Conservation (phyloP, 2,888 invertebrate genomes). For the Epinotia nisella region DNA sequence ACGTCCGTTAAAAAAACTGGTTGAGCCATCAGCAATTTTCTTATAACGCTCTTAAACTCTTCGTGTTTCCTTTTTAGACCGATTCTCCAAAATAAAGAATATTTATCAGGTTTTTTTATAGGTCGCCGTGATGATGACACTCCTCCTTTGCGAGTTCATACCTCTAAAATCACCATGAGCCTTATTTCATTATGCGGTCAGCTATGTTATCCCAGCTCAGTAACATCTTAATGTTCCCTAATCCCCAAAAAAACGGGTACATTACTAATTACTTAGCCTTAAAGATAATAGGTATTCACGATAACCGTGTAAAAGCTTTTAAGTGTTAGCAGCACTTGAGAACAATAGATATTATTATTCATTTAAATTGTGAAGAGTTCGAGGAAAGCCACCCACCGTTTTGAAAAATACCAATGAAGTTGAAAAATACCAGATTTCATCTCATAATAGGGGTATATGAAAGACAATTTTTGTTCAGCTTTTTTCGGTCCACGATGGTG, state of each 20-base stretch:
- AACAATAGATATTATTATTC: background rate
- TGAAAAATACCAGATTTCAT: background rate
- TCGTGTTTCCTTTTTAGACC: background rate
- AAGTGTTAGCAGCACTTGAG: constrained; percentile 23
- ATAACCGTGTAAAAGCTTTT: constrained; percentile 39
- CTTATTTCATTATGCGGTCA: background rate
- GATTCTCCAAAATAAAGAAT: background rate
- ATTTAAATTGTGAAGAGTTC: background rate
- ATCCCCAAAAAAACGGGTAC: constrained; percentile 18
- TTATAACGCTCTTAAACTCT: background rate
- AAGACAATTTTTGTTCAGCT: no score
- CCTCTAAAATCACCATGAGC: constrained; percentile 11
- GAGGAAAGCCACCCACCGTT: background rate
- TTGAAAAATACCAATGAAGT: background rate
- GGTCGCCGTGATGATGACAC: no score
- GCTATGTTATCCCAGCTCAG: background rate
- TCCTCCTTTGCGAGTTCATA: no score
- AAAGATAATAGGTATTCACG: constrained; percentile 25
- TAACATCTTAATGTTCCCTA: constrained; percentile 4
- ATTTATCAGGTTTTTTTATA: no score
- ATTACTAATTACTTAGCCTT: constrained; percentile 32
- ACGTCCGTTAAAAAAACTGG: background rate
- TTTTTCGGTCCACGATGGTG: no score
- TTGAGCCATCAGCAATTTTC: background rate
- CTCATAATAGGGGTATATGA: no score